Evolutionary conservation across 1,140 invertebrate species (phyloP).

Genomic region (Drosophila serrata): DNA sequence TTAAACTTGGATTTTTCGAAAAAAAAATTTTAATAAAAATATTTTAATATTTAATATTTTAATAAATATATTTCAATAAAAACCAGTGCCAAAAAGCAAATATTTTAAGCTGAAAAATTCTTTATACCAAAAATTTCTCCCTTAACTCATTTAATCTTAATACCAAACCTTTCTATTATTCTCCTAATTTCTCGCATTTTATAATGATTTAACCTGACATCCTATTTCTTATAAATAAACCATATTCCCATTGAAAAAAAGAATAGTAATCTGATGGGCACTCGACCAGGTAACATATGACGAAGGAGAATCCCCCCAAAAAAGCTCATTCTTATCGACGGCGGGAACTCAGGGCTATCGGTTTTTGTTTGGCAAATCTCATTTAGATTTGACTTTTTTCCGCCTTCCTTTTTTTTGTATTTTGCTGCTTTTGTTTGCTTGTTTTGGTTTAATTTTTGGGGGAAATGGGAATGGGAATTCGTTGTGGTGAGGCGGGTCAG

Average conservation of each 20-base stretch:
- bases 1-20: no score
- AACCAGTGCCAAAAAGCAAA: no score
- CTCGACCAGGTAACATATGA: constrained; percentile 4
- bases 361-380: constrained; percentile 35
- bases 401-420: constrained; percentile 37
- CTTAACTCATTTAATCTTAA: not conserved
- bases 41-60: no score
- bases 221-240: not conserved
- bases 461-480: constrained; percentile 27
- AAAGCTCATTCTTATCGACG: constrained; percentile 42
- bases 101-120: no score
- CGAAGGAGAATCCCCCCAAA: constrained; percentile 9
- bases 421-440: constrained; percentile 27
- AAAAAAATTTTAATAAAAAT: no score
- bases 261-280: constrained; percentile 12
- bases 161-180: no score
- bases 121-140: no score
- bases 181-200: not conserved
- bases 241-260: not conserved
- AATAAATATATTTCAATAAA: no score
- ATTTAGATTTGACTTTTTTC: constrained; percentile 27
- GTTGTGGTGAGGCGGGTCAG: constrained; percentile 69
- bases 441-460: constrained; percentile 40
- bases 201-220: not conserved
- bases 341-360: constrained; percentile 36